Evolutionary conservation across 2,888 invertebrate species (phyloP), one percentile per base, ranked within the genome.

Genomic region (Punctoribates punctum): DNA sequence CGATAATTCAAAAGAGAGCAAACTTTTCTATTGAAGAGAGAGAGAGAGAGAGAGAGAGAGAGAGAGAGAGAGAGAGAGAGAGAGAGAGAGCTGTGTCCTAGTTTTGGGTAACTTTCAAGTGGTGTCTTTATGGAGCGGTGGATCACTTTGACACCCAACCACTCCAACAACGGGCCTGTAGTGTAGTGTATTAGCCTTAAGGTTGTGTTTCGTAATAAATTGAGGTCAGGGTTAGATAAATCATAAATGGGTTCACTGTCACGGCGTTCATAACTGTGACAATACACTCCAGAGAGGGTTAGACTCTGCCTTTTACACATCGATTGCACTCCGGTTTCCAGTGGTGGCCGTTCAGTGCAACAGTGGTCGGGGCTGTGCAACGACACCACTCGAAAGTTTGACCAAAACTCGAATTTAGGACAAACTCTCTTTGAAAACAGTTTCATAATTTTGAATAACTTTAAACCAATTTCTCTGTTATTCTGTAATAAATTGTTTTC

Each of bases 211-310:
- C 6, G 17, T 11, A 67, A 67, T 23, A 34, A 67, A 67, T 38
- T 34, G 34, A 67, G 67, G 67, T n/a, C 67, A 67, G 67, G 67
- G 67, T 38, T 67, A 67, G 34, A 38, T 67, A 67, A 67, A 67
- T 67, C 38, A 34, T 67, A 67, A 54, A 34, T 67, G 67, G 67
- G 67, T 67, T 67, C 67, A 67, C 67, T 67, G 67, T 67, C 67
- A 67, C 67, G 67, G 20, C n/a, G 0, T 11, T 67, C 67, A 38
- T 67, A 67, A n/a, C 67, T 67, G 67, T 67, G 67, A 67, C 67
- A 67, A 67, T 67, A 67, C 29, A 67, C 67, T 67, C 38, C 5
- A n/a, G n/a, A 67, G 15, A 29, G 38, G 67, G 67, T 67, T 67
- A 67, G 11, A 15, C 25, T 13, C 17, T 27, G 15, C 27, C 48